Percentiles rank a stretch among this genome's conserved stretches.
Evolutionary conservation across 2,113 vertebrate genomes (phyloP).

Genomic region (Bubo blakistoni): DNA sequence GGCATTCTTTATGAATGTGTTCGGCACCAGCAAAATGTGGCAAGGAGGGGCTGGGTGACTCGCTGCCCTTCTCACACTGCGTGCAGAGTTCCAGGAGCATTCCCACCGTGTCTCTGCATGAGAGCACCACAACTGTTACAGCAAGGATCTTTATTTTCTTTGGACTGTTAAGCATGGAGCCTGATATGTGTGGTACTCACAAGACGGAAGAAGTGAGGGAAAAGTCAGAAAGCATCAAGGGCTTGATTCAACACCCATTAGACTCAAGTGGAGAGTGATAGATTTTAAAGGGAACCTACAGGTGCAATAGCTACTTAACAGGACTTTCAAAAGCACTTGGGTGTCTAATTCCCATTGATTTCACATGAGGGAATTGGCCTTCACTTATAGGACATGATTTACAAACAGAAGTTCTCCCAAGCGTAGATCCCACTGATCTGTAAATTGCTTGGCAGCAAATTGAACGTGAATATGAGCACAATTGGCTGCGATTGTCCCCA

Average conservation of each 20-base stretch:
- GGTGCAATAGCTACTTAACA: background rate
- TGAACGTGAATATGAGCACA: background rate
- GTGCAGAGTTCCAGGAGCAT: background rate
- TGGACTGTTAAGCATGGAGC: background rate
- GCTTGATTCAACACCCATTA: background rate
- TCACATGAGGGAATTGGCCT: background rate
- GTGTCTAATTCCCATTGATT: conserved; percentile 14
- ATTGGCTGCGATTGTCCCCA: background rate
- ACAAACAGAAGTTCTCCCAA: background rate
- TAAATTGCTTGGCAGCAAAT: conserved; percentile 1
- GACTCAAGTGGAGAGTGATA: background rate
- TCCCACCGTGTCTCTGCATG: rapidly evolving
- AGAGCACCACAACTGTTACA: rapidly evolving
- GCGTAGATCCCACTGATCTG: background rate
- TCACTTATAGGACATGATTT: background rate
- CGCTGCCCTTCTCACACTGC: rapidly evolving
- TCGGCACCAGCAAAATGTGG: background rate
- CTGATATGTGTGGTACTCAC: rapidly evolving
- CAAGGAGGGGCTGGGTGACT: background rate
- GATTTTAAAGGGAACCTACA: background rate
- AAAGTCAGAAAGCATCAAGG: background rate
- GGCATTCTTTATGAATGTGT: background rate
- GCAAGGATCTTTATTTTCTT: background rate
- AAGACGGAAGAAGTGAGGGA: background rate
- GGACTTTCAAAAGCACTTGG: background rate